Base-by-base conservation (phyloP, 2,797 vertebrate species). In the Cheirogaleus major region DNA sequence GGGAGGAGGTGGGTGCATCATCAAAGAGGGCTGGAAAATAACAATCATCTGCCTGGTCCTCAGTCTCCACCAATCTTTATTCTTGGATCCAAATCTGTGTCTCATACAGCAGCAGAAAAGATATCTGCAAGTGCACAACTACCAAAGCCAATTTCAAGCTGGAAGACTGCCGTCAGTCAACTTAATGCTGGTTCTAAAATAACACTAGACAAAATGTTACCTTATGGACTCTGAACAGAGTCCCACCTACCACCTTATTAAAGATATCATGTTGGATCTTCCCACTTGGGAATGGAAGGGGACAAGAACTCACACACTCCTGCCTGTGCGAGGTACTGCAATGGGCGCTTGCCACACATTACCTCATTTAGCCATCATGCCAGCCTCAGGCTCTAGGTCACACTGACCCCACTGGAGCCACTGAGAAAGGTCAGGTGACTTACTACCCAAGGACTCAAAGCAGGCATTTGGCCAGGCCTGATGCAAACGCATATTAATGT, bases 101-200 rank as follows among this genome's bases (percentile, higher is more conserved):
- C 89, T 95, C 97, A 93, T 89, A 92, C 78, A 97, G 97, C 86
- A 95, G 72, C 70, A 95, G 81, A 78, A 88, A 91, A 88, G 91
- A 72, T n/a, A 50, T 86, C 80, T 90, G n/a, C 83, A 94, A 92
- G 95, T 59, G 67, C 72, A 95, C 92, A 97, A 97, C 97, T 93
- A 94, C 93, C 97, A 95, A 89, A 80, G 96, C 79, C 96, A 95
- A 91, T 87, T 78, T 93, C 95, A 87, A 85, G 91, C 86, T 97
- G 95, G 91, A 94, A 95, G 95, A 76, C 76, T 55, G 95, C 86
- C 22, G n/a, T 82, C 96, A 95, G 89, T 86, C 97, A 96, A 25
- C 82, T 94, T 85, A 89, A 50, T 4, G 15, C 63, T 0, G 13
- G 45, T 59, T 87, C 89, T 87, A 95, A 96, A 96, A 97, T 96